Conservation (phyloP, 2,888 invertebrate genomes). For the Resseliella maxima region DNA sequence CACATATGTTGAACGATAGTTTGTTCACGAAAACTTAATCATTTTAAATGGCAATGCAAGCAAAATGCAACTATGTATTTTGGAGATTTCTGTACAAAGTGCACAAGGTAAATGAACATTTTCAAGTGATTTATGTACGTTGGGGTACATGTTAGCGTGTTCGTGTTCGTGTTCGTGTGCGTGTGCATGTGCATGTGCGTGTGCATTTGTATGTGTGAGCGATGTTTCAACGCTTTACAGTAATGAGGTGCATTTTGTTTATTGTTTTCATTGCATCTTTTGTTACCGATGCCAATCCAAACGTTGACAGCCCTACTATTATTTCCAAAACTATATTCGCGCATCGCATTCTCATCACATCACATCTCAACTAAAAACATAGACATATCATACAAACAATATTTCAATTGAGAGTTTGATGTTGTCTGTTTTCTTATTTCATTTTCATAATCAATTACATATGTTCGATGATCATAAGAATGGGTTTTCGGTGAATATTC, state of each 20-base stretch:
- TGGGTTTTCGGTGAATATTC: neutral
- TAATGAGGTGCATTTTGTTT: neutral
- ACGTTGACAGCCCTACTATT: neutral
- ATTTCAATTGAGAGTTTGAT: no score
- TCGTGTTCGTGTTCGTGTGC: no score
- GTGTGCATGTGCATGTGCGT: no score
- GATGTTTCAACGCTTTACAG: no score
- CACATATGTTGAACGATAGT: neutral
- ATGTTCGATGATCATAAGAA: neutral
- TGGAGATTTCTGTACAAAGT: neutral
- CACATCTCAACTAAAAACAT: neutral
- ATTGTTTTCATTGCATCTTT: neutral
- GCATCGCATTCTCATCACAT: neutral
- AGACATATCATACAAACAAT: neutral
- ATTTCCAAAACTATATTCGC: neutral
- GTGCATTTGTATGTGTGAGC: no score
- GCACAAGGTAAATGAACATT: neutral
- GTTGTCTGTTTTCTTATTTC: conserved; percentile 16
- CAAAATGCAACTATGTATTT: neutral
- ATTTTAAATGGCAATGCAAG: conserved; percentile 5
- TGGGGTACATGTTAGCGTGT: neutral
- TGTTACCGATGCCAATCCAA: neutral
- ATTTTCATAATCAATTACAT: conserved; percentile 33
- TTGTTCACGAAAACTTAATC: neutral
- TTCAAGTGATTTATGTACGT: neutral